phyloP scores from a whole-genome alignment of 2,797 vertebrate genomes.

The Etheostoma nigrum region DNA sequence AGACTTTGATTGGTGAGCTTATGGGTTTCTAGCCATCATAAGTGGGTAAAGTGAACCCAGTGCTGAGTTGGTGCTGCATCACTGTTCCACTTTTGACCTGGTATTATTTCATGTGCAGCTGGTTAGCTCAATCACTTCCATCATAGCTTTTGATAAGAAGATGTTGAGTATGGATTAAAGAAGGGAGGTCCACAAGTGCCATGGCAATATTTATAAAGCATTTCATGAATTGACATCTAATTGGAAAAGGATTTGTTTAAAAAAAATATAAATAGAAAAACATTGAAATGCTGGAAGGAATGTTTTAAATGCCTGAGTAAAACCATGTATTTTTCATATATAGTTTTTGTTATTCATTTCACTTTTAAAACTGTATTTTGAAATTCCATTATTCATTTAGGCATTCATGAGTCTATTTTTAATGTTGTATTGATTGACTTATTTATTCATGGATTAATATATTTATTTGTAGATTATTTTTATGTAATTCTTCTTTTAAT shows the following conservation, averaged over 20 bases:
- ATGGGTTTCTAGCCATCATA: not conserved
- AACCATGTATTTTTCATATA: not conserved
- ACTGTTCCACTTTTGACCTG: not conserved
- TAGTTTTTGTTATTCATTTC: not conserved
- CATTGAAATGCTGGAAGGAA: not conserved
- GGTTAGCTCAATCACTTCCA: not conserved
- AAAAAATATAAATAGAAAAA: not conserved
- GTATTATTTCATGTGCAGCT: not conserved
- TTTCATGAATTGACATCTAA: not conserved
- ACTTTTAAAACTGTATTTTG: not conserved
- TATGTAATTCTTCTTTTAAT: not conserved
- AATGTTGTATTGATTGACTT: not conserved
- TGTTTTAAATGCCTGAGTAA: slow-evolving; percentile 1
- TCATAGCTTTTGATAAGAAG: not conserved
- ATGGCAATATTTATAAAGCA: not conserved
- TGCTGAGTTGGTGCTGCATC: not conserved
- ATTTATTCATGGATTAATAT: not conserved
- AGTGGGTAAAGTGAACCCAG: not conserved
- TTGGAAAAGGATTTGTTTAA: not conserved
- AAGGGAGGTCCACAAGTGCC: not conserved
- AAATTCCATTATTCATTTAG: not conserved
- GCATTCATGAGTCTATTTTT: not conserved
- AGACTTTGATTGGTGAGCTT: not conserved
- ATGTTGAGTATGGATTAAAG: not conserved
- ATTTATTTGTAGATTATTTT: not conserved